Percentiles rank a stretch among this genome's conserved stretches.
These are phyloP conservation scores for Coreius guichenoti DNA, from an alignment of 2,797 vertebrate species.

Conservation along the genomic window DNA sequence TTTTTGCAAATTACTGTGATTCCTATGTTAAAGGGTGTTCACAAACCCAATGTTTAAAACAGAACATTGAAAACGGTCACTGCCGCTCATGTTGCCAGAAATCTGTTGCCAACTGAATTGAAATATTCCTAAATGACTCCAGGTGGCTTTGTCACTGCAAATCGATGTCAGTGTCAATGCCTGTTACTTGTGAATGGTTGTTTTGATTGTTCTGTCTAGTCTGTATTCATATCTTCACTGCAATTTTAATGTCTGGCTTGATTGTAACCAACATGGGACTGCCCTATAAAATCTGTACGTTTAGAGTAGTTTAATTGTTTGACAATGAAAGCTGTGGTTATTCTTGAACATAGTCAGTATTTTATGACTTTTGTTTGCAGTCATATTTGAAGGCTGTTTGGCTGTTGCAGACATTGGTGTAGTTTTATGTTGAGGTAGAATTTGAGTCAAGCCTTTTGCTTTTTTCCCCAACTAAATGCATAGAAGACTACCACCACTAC, in stretches of 20 bases:
- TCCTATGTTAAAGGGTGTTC: not conserved
- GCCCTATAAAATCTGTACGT: not conserved
- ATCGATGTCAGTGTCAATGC: conserved; percentile 15
- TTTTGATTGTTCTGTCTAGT: conserved; percentile 56
- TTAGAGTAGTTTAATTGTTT: not conserved
- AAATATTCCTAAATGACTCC: not conserved
- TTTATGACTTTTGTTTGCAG: not conserved
- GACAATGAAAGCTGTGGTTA: not conserved
- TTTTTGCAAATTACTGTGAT: not conserved
- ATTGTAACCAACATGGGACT: conserved; percentile 26
- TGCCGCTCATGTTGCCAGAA: not conserved
- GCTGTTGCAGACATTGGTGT: not conserved
- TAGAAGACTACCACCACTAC: too few species aligned
- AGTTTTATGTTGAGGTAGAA: not conserved
- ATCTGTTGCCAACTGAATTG: not conserved
- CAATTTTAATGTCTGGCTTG: conserved; percentile 57
- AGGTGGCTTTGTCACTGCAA: not conserved
- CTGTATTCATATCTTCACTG: conserved; percentile 55
- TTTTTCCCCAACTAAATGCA: not conserved
- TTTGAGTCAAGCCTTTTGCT: not conserved
- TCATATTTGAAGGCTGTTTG: not conserved
- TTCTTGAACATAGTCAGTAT: not conserved
- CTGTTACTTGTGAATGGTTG: conserved; percentile 29
- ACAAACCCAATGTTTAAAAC: not conserved
- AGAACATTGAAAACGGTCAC: not conserved